Conservation (phyloP, 2,113 vertebrate species). For the Tricholaema leucomelas region DNA sequence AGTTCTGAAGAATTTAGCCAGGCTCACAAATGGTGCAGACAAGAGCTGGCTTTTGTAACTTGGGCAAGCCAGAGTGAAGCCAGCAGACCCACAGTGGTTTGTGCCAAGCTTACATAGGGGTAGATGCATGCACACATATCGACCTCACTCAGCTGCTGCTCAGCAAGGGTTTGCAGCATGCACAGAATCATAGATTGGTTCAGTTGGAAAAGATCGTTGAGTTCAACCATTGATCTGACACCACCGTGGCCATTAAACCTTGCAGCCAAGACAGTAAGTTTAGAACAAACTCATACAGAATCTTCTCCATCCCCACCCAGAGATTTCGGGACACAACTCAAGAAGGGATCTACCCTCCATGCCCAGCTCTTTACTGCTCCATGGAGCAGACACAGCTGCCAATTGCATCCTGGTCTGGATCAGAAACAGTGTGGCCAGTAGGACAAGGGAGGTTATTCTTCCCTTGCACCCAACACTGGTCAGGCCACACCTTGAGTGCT, state of each 20-base stretch:
- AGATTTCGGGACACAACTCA: not conserved
- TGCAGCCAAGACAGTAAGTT: rapidly evolving
- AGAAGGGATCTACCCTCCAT: not conserved
- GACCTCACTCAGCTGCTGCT: not conserved
- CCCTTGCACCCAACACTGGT: too few species aligned
- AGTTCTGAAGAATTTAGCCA: slow-evolving; percentile 4
- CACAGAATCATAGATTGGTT: too few species aligned
- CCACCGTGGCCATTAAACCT: not conserved
- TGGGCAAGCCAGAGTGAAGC: not conserved
- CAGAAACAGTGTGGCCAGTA: too few species aligned
- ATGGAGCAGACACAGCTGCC: not conserved
- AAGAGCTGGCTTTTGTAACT: not conserved
- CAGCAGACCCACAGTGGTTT: not conserved
- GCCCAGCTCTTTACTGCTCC: not conserved
- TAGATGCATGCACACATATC: rapidly evolving
- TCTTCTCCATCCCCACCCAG: too few species aligned
- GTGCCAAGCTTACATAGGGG: not conserved
- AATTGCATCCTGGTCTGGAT: too few species aligned
- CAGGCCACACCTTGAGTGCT: too few species aligned
- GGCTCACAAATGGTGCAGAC: not conserved
- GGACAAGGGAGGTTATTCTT: too few species aligned
- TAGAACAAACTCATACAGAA: not conserved
- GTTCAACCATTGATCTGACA: too few species aligned
- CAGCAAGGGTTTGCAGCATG: not conserved
- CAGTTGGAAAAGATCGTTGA: too few species aligned